A percentile compares a stretch with the other conserved stretches of the same genome.
Evolutionary conservation across 2,113 vertebrate genomes (phyloP).

Genomic region (Orcinus orca): DNA sequence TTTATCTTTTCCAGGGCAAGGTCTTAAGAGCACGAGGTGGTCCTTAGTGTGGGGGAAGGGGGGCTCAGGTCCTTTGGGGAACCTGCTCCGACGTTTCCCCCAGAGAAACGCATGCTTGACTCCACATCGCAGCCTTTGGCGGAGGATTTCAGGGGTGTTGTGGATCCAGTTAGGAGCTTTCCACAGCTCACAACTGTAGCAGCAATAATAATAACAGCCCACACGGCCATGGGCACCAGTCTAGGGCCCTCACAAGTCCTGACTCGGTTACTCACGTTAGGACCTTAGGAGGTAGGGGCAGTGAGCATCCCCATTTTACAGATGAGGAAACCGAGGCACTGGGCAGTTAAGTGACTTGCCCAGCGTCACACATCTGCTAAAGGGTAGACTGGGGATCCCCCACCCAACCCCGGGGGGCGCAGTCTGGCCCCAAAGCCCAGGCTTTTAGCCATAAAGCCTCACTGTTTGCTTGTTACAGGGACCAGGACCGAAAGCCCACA

Average conservation of each 20-base stretch:
- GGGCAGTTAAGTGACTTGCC: not conserved
- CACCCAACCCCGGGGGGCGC: accelerated
- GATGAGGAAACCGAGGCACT: not conserved
- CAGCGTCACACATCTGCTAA: not conserved
- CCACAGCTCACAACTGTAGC: accelerated
- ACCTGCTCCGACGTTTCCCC: not conserved
- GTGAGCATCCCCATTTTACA: not conserved
- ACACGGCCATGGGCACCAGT: accelerated
- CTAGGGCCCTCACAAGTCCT: not conserved
- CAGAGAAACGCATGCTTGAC: not conserved
- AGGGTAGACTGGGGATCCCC: not conserved
- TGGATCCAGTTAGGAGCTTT: not conserved
- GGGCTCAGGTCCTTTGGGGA: not conserved
- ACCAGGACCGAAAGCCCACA: not conserved
- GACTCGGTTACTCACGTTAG: not conserved
- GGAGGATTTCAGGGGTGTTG: not conserved
- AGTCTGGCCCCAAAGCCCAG: not conserved
- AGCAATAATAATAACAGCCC: not conserved
- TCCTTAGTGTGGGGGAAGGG: not conserved
- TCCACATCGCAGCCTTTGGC: not conserved
- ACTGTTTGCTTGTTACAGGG: not conserved
- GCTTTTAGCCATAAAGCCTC: not conserved
- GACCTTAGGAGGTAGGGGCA: not conserved
- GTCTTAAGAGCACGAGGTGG: not conserved
- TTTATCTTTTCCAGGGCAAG: not conserved